Conservation (phyloP, 2,888 invertebrate species). For the Amblyjoppa proteus region DNA sequence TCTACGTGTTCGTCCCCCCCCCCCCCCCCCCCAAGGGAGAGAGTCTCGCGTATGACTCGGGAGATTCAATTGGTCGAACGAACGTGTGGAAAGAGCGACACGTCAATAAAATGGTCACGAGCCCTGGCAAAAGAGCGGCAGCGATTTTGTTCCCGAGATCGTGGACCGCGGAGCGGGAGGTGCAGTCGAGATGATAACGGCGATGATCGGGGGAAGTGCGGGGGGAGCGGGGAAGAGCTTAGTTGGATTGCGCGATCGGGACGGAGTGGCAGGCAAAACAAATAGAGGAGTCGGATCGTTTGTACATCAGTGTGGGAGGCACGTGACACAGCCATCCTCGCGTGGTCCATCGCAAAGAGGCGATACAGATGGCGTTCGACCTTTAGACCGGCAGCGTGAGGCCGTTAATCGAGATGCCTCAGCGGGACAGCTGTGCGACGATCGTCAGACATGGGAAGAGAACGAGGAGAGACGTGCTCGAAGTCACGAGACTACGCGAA, state of each 20-base stretch:
- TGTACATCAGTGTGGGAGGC: not conserved
- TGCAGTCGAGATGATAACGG: slow-evolving; percentile 12
- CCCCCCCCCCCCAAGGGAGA: not conserved
- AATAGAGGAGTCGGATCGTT: not conserved
- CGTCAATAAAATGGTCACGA: slow-evolving; percentile 23
- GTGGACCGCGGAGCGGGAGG: not conserved
- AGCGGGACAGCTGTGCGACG: slow-evolving; percentile 12
- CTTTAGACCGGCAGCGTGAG: not conserved
- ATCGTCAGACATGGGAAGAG: slow-evolving; percentile 3
- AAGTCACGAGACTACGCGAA: slow-evolving; percentile 17
- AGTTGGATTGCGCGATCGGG: not conserved
- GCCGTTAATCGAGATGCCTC: slow-evolving; percentile 7
- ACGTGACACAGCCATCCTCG: slow-evolving; percentile 17
- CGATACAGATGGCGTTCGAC: not conserved
- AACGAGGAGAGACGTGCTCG: not conserved
- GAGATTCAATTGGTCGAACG: slow-evolving; percentile 30
- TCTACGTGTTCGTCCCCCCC: not conserved
- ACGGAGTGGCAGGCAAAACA: not conserved
- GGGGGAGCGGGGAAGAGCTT: not conserved
- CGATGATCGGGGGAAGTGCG: not conserved
- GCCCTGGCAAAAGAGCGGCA: slow-evolving; percentile 10
- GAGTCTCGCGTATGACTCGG: not conserved
- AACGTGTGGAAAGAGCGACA: slow-evolving; percentile 13
- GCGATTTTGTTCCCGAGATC: slow-evolving; percentile 21
- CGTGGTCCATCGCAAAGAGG: not conserved